Conservation (phyloP, 1,140 invertebrate species). For the Euura lappo region DNA sequence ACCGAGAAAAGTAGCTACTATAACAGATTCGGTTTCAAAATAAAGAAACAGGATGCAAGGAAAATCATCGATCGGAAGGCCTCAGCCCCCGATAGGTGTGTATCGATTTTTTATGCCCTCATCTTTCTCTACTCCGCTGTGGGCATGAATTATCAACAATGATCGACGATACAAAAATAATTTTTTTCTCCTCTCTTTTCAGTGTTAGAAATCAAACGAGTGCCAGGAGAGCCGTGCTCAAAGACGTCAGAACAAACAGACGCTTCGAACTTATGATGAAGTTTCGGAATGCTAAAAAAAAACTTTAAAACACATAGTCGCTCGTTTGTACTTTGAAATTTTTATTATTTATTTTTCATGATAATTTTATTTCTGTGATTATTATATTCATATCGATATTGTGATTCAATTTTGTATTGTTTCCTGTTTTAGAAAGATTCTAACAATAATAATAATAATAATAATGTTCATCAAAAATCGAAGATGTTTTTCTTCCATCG, state of each 20-base stretch:
- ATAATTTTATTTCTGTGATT: too few relatives aligned
- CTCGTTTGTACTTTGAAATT: too few relatives aligned
- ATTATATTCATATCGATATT: too few relatives aligned
- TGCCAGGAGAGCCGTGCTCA: slow-evolving; percentile 56
- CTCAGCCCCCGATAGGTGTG: slow-evolving; percentile 17
- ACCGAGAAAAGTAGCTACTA: slow-evolving; percentile 27
- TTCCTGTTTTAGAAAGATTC: too few relatives aligned
- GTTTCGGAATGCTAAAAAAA: slow-evolving; percentile 38
- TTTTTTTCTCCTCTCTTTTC: slow-evolving; percentile 1
- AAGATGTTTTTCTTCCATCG: too few relatives aligned
- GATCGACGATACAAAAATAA: slow-evolving; percentile 2
- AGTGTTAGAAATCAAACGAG: slow-evolving; percentile 18
- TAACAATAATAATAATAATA: too few relatives aligned
- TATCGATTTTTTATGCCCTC: slow-evolving; percentile 12
- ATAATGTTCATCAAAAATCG: too few relatives aligned
- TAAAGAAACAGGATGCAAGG: slow-evolving; percentile 40
- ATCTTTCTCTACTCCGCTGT: too few relatives aligned
- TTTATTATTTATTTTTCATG: too few relatives aligned
- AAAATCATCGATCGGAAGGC: slow-evolving; percentile 31
- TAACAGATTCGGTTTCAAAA: slow-evolving; percentile 59
- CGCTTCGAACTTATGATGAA: slow-evolving; percentile 73
- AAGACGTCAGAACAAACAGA: slow-evolving; percentile 69
- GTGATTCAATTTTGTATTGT: too few relatives aligned
- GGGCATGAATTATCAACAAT: neutral
- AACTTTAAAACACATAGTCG: too few relatives aligned